Evolutionary conservation across 2,888 invertebrate genomes (phyloP).

Genomic region (Xanthostigma xanthostigma): DNA sequence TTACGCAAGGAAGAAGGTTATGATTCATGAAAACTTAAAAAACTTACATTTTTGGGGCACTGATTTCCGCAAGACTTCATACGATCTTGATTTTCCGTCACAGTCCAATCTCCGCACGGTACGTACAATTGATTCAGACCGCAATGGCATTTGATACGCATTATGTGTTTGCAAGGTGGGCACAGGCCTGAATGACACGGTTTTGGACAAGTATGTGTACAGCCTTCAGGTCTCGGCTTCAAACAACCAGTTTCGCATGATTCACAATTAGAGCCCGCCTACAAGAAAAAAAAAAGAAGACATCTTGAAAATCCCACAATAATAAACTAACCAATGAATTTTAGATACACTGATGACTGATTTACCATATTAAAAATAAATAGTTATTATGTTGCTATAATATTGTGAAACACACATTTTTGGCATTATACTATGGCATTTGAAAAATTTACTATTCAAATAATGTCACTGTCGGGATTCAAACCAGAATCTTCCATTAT

Average conservation of each 20-base stretch:
- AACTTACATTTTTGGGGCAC: slow-evolving; percentile 63
- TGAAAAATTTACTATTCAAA: too few species aligned
- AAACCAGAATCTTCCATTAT: too few species aligned
- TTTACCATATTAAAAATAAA: too few species aligned
- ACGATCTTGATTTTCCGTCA: slow-evolving; percentile 28
- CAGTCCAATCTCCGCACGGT: slow-evolving; percentile 53
- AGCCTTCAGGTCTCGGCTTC: slow-evolving; percentile 51
- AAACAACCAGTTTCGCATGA: slow-evolving; percentile 43
- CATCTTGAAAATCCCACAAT: neutral
- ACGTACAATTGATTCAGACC: slow-evolving; percentile 59
- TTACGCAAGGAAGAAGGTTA: neutral
- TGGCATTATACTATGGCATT: too few species aligned
- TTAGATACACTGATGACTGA: neutral
- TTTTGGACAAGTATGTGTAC: slow-evolving; percentile 56
- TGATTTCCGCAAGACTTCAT: slow-evolving; percentile 58
- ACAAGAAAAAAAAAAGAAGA: slow-evolving; percentile 8
- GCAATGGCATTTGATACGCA: slow-evolving; percentile 69
- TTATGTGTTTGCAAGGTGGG: slow-evolving; percentile 53
- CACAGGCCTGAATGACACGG: slow-evolving; percentile 63
- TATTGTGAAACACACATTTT: too few species aligned
- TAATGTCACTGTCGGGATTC: too few species aligned
- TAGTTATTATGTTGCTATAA: too few species aligned
- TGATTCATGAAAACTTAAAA: slow-evolving; percentile 2
- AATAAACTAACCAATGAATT: neutral
- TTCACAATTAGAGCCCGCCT: slow-evolving; percentile 37